Conservation (phyloP, 2,797 vertebrate species). For the Coregonus sp. region DNA sequence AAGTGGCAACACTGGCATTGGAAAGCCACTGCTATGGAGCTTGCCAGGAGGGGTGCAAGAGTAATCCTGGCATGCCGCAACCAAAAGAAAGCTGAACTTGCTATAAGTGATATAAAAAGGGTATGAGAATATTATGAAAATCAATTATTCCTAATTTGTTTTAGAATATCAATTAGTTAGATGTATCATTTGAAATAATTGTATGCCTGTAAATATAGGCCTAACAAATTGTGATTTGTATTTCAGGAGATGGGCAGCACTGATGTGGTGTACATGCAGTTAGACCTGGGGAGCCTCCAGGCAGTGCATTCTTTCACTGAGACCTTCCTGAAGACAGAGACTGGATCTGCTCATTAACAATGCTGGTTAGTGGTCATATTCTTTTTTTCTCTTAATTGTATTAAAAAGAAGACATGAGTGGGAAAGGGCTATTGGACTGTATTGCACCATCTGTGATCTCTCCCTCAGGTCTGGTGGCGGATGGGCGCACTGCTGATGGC, state of each 20-base stretch:
- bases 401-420: background rate
- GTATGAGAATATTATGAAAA: constrained; percentile 41
- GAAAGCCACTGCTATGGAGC: constrained; percentile 79
- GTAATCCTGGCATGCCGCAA: constrained; percentile 80
- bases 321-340: constrained; percentile 78
- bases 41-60: constrained; percentile 79
- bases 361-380: constrained; percentile 70
- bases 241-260: constrained; percentile 79
- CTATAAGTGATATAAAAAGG: constrained; percentile 72
- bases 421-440: no score
- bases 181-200: background rate
- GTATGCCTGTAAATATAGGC: background rate
- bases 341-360: constrained; percentile 90
- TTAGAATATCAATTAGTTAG: background rate
- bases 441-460: background rate
- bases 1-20: constrained; percentile 85
- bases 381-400: background rate
- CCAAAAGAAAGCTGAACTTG: constrained; percentile 69
- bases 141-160: background rate
- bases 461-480: constrained; percentile 65
- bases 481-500: constrained; percentile 72
- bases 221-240: background rate
- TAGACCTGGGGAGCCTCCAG: constrained; percentile 82
- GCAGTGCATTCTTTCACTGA: constrained; percentile 79
- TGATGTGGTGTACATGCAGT: constrained; percentile 79